Base-by-base conservation (phyloP, 2,888 invertebrate species). In the Drosophila borealis region DNA sequence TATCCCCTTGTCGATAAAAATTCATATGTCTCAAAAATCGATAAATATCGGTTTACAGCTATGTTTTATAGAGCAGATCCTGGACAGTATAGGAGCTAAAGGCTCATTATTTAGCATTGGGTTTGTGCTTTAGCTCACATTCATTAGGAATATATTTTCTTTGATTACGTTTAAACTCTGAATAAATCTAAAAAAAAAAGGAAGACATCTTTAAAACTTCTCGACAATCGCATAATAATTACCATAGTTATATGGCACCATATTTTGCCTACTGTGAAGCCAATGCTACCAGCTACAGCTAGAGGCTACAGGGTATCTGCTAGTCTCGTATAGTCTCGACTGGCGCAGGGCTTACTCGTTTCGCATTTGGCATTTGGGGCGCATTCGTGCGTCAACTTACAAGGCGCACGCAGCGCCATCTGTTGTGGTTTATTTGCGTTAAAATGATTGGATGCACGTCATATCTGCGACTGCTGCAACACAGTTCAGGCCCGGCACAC, bases 341-440 rank as follows among this genome's bases (percentile, higher is more conserved):
- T 10, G 4, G 2, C 3, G 17, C 10, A n/a, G 4, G 4, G 13
- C 14, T 45, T 21, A 14, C 62, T 33, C 34, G 74, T 72, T 74
- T 50, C 46, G 17, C 42, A 37, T 57, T 37, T 37, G 17, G 55
- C 60, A 59, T 66, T 49, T 62, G 66, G 17, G 45, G 21, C 25
- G 68, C 76, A 81, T 50, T 78, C 85, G 85, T 80, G 89, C 88
- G 78, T 81, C 89, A 89, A 87, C 85, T 84, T 81, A 77, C 81
- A 87, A 79, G 88, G 77, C 72, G 74, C 71, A 74, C 81, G 74
- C 84, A 84, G 78, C 88, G 88, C 82, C 88, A 90, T 80, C 89
- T 88, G 89, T 79, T 87, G 89, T 88, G 90, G 85, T 88, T 90
- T 90, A 89, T 89, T 90, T 90, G 89, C 78, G 80, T 81, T 90